Conservation (phyloP, 2,797 vertebrate genomes). For the Trichosurus vulpecula region DNA sequence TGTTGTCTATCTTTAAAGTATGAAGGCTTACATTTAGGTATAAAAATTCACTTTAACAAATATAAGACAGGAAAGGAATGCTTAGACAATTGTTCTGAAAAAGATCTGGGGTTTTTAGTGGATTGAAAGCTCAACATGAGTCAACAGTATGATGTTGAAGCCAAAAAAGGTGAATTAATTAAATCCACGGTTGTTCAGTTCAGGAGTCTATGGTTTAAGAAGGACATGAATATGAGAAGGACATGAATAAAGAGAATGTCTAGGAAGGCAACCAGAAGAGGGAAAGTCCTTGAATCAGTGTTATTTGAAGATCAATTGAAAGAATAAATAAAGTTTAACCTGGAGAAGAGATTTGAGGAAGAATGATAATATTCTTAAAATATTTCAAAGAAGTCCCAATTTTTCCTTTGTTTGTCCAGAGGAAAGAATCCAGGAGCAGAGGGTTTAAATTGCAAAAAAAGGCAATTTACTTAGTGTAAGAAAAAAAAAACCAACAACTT, state of each 20-base stretch:
- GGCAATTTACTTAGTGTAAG: not conserved
- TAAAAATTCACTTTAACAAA: not conserved
- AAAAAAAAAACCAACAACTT: not conserved
- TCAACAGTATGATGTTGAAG: not conserved
- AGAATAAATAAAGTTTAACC: not conserved
- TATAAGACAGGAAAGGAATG: not conserved
- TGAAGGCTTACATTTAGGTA: not conserved
- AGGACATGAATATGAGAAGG: not conserved
- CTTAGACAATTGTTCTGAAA: not conserved
- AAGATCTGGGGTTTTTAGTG: not conserved
- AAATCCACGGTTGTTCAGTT: not conserved
- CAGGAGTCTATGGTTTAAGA: not conserved
- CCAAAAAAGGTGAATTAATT: not conserved
- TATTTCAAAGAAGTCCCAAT: not conserved
- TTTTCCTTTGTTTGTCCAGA: not conserved
- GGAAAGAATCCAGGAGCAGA: not conserved
- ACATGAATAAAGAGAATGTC: not conserved
- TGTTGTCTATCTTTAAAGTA: not conserved
- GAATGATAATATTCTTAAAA: not conserved
- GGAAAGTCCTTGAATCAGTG: not conserved
- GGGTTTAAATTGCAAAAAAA: not conserved
- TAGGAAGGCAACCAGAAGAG: not conserved
- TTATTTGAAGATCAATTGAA: not conserved
- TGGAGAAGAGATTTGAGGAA: not conserved
- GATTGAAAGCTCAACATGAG: not conserved